These are phyloP conservation scores for Hexactinellida sp. DNA, from an alignment of 37 sponge, comb jelly and placozoan species.

Conservation along the genomic window DNA sequence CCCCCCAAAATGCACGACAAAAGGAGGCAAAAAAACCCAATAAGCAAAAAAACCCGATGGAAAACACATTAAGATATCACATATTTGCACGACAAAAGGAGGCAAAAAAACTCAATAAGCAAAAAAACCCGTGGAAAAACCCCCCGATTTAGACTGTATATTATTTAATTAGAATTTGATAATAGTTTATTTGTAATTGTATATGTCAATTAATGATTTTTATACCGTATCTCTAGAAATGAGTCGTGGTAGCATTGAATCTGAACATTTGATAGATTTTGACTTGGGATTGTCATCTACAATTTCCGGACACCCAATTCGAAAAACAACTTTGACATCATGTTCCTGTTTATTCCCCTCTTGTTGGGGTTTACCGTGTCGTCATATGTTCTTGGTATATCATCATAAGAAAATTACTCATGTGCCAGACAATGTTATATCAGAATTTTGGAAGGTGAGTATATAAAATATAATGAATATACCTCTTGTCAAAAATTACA, in stretches of 20 bases:
- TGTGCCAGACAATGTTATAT: slow-evolving; percentile 17
- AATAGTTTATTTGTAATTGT: neutral
- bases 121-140: no score
- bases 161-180: neutral
- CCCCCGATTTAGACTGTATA: no score
- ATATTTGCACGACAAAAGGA: no score
- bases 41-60: no score
- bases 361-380: slow-evolving; percentile 10
- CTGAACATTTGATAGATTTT: slow-evolving; percentile 5
- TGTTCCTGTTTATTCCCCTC: slow-evolving; percentile 8
- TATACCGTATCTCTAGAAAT: neutral
- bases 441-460: slow-evolving; percentile 13
- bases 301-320: neutral
- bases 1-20: no score
- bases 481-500: neutral
- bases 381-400: slow-evolving; percentile 13
- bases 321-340: neutral
- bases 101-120: no score
- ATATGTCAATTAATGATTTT: neutral
- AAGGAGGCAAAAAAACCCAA: no score
- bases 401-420: neutral
- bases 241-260: neutral
- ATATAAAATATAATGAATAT: neutral
- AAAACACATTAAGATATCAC: no score
- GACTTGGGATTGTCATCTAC: slow-evolving; percentile 12